Conservation (phyloP, 53 echinoderm and acorn worm genomes). For the Luidia sarsii region DNA sequence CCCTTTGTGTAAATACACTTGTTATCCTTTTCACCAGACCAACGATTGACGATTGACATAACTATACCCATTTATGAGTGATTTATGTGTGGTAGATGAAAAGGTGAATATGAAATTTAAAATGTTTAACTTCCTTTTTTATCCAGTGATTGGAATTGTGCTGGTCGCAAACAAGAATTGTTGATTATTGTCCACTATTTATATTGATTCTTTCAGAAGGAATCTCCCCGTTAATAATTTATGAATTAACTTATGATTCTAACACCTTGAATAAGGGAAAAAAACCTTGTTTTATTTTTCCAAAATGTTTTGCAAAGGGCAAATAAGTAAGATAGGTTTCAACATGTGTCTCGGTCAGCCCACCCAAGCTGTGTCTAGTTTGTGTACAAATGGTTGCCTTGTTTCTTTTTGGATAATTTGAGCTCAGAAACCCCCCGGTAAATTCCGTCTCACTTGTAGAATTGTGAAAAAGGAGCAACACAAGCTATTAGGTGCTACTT, state of each 20-base stretch:
- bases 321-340: neutral
- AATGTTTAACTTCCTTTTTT: neutral
- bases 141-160: conserved; percentile 12
- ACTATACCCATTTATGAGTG: no score
- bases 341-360: neutral
- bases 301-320: no score
- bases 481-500: conserved; percentile 28
- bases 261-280: no score
- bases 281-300: no score
- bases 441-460: neutral
- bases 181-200: neutral
- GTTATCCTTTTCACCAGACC: no score
- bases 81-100: no score
- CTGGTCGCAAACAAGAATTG: conserved; percentile 35
- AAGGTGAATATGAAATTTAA: neutral
- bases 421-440: neutral
- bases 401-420: conserved; percentile 4
- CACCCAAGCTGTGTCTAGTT: neutral
- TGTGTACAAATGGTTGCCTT: conserved; percentile 8
- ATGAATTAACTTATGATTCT: no score
- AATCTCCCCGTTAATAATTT: no score
- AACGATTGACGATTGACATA: no score
- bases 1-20: conserved; percentile 29
- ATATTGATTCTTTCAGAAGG: neutral
- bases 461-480: conserved; percentile 23